phyloP scores from a whole-genome alignment of 2,888 invertebrate species.

The Nemoura dubitans region DNA sequence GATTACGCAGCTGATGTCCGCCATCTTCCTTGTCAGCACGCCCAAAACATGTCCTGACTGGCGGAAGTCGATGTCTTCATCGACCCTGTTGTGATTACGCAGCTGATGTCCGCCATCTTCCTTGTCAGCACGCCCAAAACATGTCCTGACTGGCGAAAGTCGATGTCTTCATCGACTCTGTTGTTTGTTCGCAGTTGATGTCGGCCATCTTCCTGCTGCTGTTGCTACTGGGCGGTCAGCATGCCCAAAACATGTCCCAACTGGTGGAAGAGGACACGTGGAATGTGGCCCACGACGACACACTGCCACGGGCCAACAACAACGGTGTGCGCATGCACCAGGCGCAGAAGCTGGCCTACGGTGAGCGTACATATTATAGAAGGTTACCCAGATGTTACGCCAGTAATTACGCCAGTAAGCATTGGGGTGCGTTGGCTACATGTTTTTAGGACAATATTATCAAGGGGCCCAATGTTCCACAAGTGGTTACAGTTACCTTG shows the following conservation, averaged over 20 bases:
- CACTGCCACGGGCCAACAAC: conserved; percentile 54
- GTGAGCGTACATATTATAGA: conserved; percentile 55
- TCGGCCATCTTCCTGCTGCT: conserved; percentile 58
- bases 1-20: conserved; percentile 51
- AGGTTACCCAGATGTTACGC: too few relatives aligned
- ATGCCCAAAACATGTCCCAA: conserved; percentile 60
- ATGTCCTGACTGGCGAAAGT: not conserved
- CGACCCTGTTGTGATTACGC: too few relatives aligned
- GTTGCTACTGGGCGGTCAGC: conserved; percentile 59
- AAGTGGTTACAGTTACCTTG: too few relatives aligned
- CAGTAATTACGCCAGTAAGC: too few relatives aligned
- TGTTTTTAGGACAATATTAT: too few relatives aligned
- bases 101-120: too few relatives aligned
- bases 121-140: too few relatives aligned
- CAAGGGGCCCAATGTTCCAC: too few relatives aligned
- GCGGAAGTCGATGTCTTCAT: too few relatives aligned
- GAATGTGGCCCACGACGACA: conserved; percentile 57
- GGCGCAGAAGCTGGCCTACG: conserved; percentile 60
- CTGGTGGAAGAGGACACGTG: conserved; percentile 61
- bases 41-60: conserved; percentile 60
- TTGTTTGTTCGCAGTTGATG: not conserved
- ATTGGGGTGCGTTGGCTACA: too few relatives aligned
- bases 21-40: conserved; percentile 59
- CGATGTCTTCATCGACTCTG: too few relatives aligned
- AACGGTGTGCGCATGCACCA: conserved; percentile 60